A percentile compares a stretch with the other conserved stretches of the same genome.
Conservation (phyloP, 2,888 invertebrate species). For the Volucella zonaria region DNA sequence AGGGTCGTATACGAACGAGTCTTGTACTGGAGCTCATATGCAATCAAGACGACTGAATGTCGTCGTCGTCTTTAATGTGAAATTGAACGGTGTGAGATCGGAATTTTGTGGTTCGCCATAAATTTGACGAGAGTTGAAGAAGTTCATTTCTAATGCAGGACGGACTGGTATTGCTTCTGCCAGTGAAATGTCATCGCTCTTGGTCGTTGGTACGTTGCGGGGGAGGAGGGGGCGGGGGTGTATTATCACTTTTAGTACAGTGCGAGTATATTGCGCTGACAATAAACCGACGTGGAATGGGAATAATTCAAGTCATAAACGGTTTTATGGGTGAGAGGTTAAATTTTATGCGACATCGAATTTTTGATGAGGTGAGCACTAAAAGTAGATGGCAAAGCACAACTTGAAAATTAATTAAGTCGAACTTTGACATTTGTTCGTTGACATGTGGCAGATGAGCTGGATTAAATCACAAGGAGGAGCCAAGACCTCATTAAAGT, state of each 20-base stretch:
- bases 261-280: too few species aligned
- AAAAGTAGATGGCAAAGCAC: too few species aligned
- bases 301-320: slow-evolving; percentile 12
- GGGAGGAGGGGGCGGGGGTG: too few species aligned
- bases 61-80: slow-evolving; percentile 34
- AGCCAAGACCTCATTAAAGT: too few species aligned
- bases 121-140: slow-evolving; percentile 48
- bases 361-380: too few species aligned
- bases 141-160: neutral
- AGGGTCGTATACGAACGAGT: slow-evolving; percentile 30
- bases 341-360: neutral
- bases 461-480: too few species aligned
- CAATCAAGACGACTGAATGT: slow-evolving; percentile 11
- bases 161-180: neutral
- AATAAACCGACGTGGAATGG: neutral
- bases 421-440: too few species aligned
- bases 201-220: too few species aligned
- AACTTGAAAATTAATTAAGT: too few species aligned
- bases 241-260: too few species aligned
- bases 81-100: slow-evolving; percentile 72
- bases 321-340: slow-evolving; percentile 16
- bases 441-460: too few species aligned
- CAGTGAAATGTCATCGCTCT: slow-evolving; percentile 16
- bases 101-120: slow-evolving; percentile 63
- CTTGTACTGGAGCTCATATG: slow-evolving; percentile 6